Conservation (phyloP, 2,888 invertebrate genomes). For the Neoascia interrupta region DNA sequence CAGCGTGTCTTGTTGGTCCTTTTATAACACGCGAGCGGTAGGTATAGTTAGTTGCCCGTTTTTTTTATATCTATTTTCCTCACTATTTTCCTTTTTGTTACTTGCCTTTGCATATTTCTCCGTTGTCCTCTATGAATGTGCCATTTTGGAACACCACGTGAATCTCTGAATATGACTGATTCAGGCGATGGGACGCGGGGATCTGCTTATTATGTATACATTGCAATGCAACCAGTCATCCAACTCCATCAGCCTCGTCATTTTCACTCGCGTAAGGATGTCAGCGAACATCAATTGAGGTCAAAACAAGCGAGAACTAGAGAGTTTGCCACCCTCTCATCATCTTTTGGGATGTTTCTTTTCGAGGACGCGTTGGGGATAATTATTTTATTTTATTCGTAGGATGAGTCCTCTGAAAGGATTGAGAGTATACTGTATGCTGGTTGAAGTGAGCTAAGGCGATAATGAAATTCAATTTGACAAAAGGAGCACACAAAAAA, state of each 20-base stretch:
- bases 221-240: conserved; percentile 46
- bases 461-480: too few species aligned
- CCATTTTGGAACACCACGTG: conserved; percentile 33
- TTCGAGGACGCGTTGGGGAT: conserved; percentile 33
- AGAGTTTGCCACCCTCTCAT: background rate
- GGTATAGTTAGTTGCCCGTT: conserved; percentile 15
- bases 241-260: conserved; percentile 25
- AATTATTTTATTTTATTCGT: conserved; percentile 61
- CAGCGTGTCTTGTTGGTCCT: conserved; percentile 38
- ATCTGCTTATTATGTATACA: conserved; percentile 46
- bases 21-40: conserved; percentile 39
- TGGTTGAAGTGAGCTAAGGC: too few species aligned
- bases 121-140: conserved; percentile 20
- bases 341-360: conserved; percentile 8
- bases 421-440: too few species aligned
- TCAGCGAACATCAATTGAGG: conserved; percentile 60
- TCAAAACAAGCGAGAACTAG: conserved; percentile 60
- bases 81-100: background rate
- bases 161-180: conserved; percentile 18
- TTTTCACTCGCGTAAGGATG: conserved; percentile 46
- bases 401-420: background rate
- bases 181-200: background rate
- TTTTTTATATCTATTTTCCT: background rate
- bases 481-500: too few species aligned
- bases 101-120: background rate